Evolutionary conservation across 2,113 vertebrate genomes (phyloP), one percentile per base, ranked within the genome.

Genomic region (Sinocyclocheilus maitianheensis): DNA sequence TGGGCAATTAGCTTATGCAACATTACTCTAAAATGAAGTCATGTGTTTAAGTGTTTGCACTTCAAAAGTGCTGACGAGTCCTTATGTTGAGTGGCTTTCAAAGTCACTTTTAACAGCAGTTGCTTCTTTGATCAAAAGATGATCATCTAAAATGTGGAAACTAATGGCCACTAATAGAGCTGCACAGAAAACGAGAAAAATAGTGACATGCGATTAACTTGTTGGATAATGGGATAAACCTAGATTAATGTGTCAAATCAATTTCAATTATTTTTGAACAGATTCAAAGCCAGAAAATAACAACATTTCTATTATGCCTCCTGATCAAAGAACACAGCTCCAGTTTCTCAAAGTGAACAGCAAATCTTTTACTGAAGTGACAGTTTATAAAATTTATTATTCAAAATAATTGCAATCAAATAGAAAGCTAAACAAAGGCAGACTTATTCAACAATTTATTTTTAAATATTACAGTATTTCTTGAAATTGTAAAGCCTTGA

Each of bases 241-340:
- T 75, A 48, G 43, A 75, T 48, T 75, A 75, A 75, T 75, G 43
- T 75, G 43, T 75, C 72, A 24, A 26, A 48, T 48, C 43, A 75
- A 48, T 48, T 75, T 75, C 5, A 75, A 75, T 48, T 48, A 24
- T 24, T 48, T 14, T 75, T 74, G 0, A 48, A 24, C 22, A 75
- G 43, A 75, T 75, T 46, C 43, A 24, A 75, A 75, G 12, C 22
- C 72, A 48, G 22, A 48, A 48, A 24, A 48, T 75, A 48, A 46
- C 0, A 18, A 40, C 43, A 48, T 75, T 24, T 75, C 11, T 12
- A 75, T 48, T 48, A 46, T 48, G 22, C 12, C 5, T 48, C 22
- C 11, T 26, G 69, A 20, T 22, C 37, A 43, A 37, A 72, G 37
- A 5, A 22, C 2, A 14, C 37, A 72, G 18, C 5, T 75, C 43